Base-by-base conservation (phyloP, 2,797 vertebrate species). In the Fratercula arctica region DNA sequence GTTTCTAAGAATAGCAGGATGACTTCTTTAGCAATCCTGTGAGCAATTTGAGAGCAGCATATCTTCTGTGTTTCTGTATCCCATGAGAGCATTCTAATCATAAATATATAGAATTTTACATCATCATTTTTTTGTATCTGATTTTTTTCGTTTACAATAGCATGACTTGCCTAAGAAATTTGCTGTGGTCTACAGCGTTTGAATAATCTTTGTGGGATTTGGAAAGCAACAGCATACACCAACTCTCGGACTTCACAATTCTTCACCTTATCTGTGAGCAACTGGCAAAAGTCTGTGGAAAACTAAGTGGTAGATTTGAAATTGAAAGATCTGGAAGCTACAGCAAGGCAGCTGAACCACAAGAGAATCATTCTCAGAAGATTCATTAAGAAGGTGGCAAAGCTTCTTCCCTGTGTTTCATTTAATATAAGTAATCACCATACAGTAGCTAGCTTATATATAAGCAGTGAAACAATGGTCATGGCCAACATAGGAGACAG, bases 1-100 rank as follows among this genome's bases (percentile, higher is more conserved):
- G 69, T 66, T 93, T 89, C 94, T 95, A 92, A 97, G 85, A 97
- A 95, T 93, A 95, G 48, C 59, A 81, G n/a, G 63, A 78, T 84
- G 79, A 93, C 46, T 96, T 93, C 81, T 90, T 72, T 43, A 96
- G 82, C 76, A 92, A 80, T 81, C 33, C 76, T 90, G 53, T 85
- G 94, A 95, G 76, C 87, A 92, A 91, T 75, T 50, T 81, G 39
- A 95, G 19, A 92, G 74, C 45, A 74, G 78, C 57, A 59, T 83
- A 83, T 87, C 82, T 54, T 74, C 18, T 81, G 66, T 85, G 33
- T 78, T 94, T 85, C 86, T 83, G 26, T 85, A 87, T 87, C 85
- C 72, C 86, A 73, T 33, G 41, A 89, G 46, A 94, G 35, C 26
- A 81, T 85, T 93, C 92, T 59, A 92, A 87, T 87, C 41, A 78